Percentiles rank a stretch among this genome's conserved stretches.
Evolutionary conservation across 2,888 invertebrate species (phyloP).

Genomic region (Acleris cristana): DNA sequence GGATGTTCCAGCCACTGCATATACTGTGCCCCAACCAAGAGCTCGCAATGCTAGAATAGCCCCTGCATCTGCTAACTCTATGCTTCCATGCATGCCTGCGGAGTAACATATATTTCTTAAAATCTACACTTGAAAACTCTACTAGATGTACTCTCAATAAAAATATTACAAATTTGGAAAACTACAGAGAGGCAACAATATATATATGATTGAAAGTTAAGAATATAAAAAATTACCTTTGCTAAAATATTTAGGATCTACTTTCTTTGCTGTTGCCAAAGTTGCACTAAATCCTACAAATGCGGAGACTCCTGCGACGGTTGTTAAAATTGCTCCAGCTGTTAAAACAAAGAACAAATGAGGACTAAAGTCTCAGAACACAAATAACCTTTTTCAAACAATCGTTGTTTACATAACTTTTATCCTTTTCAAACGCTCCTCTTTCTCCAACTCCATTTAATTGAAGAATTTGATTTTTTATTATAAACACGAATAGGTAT

Average conservation of each 20-base stretch:
- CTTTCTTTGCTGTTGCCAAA: conserved; percentile 89
- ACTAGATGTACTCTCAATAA: too few relatives aligned
- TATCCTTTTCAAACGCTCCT: conserved; percentile 71
- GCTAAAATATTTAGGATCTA: conserved; percentile 90
- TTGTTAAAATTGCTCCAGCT: conserved; percentile 89
- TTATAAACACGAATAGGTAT: background rate
- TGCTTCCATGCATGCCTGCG: conserved; percentile 82
- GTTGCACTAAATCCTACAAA: conserved; percentile 92
- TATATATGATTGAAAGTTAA: background rate
- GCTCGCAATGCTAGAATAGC: conserved; percentile 92
- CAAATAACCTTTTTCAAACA: background rate
- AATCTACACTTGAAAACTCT: too few relatives aligned
- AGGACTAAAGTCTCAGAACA: background rate
- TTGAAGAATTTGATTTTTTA: background rate
- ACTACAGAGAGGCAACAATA: background rate
- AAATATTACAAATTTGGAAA: too few relatives aligned
- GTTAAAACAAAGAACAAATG: conserved; percentile 48
- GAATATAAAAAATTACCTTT: conserved; percentile 78
- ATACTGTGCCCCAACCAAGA: conserved; percentile 93
- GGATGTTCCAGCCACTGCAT: conserved; percentile 93
- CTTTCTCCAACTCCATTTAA: conserved; percentile 53
- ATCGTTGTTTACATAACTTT: conserved; percentile 57
- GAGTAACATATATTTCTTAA: background rate
- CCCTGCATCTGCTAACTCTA: conserved; percentile 89
- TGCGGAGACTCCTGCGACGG: conserved; percentile 91